Evolutionary conservation across 1,140 invertebrate species (phyloP), one percentile per base, ranked within the genome.

Genomic region (Druon quercuslanigerum): DNA sequence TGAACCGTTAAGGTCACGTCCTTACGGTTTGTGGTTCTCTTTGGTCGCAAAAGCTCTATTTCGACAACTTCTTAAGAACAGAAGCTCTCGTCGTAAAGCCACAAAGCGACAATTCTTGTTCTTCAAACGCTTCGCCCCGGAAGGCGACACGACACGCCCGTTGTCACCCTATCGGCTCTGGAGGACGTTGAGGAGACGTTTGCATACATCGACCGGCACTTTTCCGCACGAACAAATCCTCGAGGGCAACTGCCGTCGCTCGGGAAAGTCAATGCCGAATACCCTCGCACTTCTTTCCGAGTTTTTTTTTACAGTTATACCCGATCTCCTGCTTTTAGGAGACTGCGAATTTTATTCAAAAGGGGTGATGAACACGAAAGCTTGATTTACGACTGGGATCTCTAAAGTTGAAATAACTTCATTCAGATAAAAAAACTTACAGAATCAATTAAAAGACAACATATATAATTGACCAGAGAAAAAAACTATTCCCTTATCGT

Each of bases 191-290:
- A 84, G 76, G 82, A 87, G 86, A 87, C 87, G 89, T 91, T 91
- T 90, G 90, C 90, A 91, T 91, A 91, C 85, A 90, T 90, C 85
- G 89, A 87, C 84, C 87, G 86, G 86, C 86, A 90, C 86, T 91
- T 91, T 91, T 91, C 88, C 87, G 84, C 86, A 86, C 76, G 89
- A 90, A 90, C 89, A 90, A 91, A 91, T 91, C 87, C 89, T 82
- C 80, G 80, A 73, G 51, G 57, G 77, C 73, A 66, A 54, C 50
- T 52, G 25, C 50, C 17, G 14, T 17, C 25, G 51, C 16, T 40
- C 8, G 20, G 70, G 14, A 72, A 72, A 78, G 72, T 77, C 79
- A 80, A 80, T 74, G 78, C 33, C 51, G 76, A 50, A 13, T 66
- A 14, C 52, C 51, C 72, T 33, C 4, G 11, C 16, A 8, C 25